These are phyloP conservation scores for Arctopsyche grandis DNA, from an alignment of 1,140 invertebrate genomes.

Conservation along the genomic window DNA sequence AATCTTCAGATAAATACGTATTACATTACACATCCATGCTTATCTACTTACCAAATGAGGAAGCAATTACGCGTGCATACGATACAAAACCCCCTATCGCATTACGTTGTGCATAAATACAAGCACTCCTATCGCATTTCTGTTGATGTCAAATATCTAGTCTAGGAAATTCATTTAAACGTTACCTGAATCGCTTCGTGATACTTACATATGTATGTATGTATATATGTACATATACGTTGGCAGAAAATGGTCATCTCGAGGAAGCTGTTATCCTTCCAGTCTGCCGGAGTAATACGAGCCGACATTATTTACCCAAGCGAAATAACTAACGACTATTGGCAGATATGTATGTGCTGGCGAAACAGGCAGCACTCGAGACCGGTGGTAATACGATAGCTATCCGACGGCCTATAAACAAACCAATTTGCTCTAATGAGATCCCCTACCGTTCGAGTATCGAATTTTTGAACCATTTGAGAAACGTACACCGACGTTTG, in stretches of 20 bases:
- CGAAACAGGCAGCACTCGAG: conserved; percentile 42
- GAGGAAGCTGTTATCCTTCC: conserved; percentile 15
- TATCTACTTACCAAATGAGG: neutral
- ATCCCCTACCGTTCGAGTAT: conserved; percentile 38
- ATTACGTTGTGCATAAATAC: conserved; percentile 17
- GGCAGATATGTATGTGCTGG: conserved; percentile 35
- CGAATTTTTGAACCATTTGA: conserved; percentile 9
- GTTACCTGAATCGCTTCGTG: neutral
- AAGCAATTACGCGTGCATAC: neutral
- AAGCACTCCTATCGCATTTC: neutral
- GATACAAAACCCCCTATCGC: neutral
- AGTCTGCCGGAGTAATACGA: conserved; percentile 40
- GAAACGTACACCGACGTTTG: neutral
- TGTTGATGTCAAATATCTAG: conserved; percentile 18
- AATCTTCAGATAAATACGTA: neutral
- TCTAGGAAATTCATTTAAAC: neutral
- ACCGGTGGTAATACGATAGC: conserved; percentile 47
- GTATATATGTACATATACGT: too few species aligned
- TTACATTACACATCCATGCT: neutral
- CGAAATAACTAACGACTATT: conserved; percentile 51
- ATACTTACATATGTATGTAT: neutral
- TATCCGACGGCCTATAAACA: conserved; percentile 47
- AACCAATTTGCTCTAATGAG: conserved; percentile 54
- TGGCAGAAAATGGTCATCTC: neutral
- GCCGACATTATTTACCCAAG: conserved; percentile 48